phyloP scores from a whole-genome alignment of 2,888 invertebrate genomes.

The Cantharis lateralis region DNA sequence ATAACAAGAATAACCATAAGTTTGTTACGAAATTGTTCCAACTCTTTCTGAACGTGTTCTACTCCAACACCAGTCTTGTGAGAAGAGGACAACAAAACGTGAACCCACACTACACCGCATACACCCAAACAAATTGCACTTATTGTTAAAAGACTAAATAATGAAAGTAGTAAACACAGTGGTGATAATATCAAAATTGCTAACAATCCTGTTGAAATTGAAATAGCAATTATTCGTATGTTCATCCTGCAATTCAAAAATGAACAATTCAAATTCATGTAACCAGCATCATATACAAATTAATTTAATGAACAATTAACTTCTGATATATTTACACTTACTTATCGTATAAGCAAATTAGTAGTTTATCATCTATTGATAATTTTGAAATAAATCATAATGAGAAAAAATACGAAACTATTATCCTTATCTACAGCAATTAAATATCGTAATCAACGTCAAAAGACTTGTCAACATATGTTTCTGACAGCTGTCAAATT shows the following conservation, averaged over 20 bases:
- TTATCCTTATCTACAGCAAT: not conserved
- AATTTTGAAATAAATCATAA: not conserved
- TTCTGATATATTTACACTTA: not conserved
- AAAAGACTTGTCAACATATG: not conserved
- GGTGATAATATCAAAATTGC: conserved; percentile 38
- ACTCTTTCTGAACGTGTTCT: conserved; percentile 65
- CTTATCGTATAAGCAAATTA: not conserved
- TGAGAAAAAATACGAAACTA: not conserved
- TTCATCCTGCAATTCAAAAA: conserved; percentile 41
- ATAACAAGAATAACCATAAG: conserved; percentile 59
- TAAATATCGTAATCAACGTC: not conserved
- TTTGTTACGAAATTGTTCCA: conserved; percentile 64
- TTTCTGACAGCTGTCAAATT: not conserved
- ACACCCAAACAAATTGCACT: conserved; percentile 50
- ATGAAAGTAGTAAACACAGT: conserved; percentile 42
- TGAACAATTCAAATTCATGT: not conserved
- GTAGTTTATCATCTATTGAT: not conserved
- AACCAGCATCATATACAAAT: not conserved
- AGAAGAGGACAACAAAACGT: conserved; percentile 67
- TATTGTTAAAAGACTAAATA: conserved; percentile 42
- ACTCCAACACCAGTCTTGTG: conserved; percentile 66
- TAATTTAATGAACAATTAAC: not conserved
- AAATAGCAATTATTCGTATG: conserved; percentile 34
- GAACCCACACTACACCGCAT: conserved; percentile 63
- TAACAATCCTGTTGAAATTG: conserved; percentile 35